Conservation (phyloP, 2,113 vertebrate genomes). For the Elephas maximus region DNA sequence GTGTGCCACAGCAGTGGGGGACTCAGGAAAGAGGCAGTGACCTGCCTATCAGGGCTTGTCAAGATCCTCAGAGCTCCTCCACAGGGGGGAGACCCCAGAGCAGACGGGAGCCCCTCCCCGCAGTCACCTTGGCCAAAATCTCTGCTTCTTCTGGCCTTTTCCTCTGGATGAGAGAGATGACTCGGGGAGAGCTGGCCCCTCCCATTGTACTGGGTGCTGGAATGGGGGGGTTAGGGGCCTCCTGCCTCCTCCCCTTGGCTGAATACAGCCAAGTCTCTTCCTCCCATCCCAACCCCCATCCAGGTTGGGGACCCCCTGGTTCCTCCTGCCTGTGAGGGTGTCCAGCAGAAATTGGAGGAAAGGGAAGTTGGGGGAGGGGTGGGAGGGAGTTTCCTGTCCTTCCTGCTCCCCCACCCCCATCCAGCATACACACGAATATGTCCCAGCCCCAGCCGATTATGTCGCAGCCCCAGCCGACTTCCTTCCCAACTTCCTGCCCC, state of each 20-base stretch:
- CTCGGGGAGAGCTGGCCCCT: constrained; percentile 1
- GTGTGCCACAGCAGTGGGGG: accelerated
- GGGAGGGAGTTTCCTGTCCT: constrained; percentile 82
- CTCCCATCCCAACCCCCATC: background rate
- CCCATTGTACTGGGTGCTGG: background rate
- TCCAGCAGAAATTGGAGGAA: constrained; percentile 80
- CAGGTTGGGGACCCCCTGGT: constrained; percentile 61
- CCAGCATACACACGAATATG: constrained; percentile 56
- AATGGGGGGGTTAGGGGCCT: background rate
- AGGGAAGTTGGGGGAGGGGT: constrained; percentile 81
- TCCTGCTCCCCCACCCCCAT: constrained; percentile 77
- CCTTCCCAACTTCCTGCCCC: constrained; percentile 78
- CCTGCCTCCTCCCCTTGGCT: background rate
- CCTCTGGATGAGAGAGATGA: constrained; percentile 66
- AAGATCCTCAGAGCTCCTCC: background rate
- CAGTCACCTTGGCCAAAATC: constrained; percentile 75
- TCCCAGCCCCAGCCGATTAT: constrained; percentile 24
- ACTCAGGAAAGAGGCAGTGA: background rate
- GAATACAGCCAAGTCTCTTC: background rate
- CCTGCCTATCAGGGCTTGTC: background rate
- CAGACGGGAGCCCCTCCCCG: constrained; percentile 12
- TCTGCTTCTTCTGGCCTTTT: constrained; percentile 61
- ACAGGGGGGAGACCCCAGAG: constrained; percentile 59
- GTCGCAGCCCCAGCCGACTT: constrained; percentile 60
- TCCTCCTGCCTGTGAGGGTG: constrained; percentile 15